Evolutionary conservation across 2,888 invertebrate species (phyloP).

Genomic region (Chironomus riparius): DNA sequence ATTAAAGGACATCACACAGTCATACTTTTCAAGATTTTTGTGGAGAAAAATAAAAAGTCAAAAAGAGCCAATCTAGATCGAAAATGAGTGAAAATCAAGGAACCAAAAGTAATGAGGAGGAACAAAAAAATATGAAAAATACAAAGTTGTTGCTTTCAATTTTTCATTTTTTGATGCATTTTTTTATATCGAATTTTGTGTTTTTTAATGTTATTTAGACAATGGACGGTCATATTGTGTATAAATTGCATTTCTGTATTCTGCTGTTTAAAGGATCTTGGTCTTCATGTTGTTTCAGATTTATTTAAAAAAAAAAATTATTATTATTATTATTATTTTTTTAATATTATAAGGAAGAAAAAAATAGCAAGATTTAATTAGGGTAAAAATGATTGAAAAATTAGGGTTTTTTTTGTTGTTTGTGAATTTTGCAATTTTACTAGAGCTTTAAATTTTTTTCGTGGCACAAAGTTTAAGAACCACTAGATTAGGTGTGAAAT

Average conservation of each 20-base stretch:
- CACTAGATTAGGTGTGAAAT: too few relatives aligned
- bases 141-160: background rate
- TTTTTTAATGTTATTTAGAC: constrained; percentile 28
- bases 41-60: background rate
- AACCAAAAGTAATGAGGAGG: background rate
- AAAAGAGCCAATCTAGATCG: background rate
- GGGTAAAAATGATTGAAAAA: background rate
- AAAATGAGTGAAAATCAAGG: background rate
- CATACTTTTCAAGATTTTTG: too few relatives aligned
- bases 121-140: background rate
- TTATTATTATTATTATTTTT: too few relatives aligned
- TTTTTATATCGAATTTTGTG: background rate
- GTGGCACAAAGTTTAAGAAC: too few relatives aligned
- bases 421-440: background rate
- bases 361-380: background rate
- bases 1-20: background rate
- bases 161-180: too few relatives aligned
- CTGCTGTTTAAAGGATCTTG: constrained; percentile 11
- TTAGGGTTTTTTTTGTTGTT: background rate
- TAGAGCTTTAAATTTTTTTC: too few relatives aligned
- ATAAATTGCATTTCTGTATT: background rate
- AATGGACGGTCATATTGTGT: constrained; percentile 26
- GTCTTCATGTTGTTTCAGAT: background rate
- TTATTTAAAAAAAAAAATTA: background rate
- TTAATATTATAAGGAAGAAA: too few relatives aligned